Conservation (phyloP, 2,797 vertebrate species). For the Clamator glandarius region DNA sequence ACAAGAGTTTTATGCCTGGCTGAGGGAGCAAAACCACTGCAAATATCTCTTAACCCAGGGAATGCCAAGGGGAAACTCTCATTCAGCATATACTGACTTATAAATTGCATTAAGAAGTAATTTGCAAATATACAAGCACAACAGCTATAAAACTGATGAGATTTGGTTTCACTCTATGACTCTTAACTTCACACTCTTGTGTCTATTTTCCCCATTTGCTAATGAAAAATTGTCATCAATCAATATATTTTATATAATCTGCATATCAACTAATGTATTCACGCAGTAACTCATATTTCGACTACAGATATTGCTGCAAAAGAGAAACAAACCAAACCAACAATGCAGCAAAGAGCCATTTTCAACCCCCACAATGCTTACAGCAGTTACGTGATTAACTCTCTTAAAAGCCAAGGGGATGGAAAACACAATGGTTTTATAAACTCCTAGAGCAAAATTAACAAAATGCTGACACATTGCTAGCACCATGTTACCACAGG, state of each 20-base stretch:
- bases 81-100: not conserved
- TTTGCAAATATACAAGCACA: not conserved
- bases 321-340: not conserved
- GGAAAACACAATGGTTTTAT: not conserved
- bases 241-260: not conserved
- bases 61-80: not conserved
- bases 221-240: not conserved
- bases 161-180: not conserved
- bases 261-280: not conserved
- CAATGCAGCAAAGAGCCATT: accelerated
- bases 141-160: not conserved
- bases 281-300: not conserved
- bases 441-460: not conserved
- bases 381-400: not conserved
- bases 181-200: not conserved
- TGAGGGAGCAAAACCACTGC: not conserved
- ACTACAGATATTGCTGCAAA: not conserved
- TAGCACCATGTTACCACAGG: not conserved
- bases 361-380: not conserved
- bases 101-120: not conserved
- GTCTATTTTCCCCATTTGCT: not conserved
- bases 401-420: not conserved
- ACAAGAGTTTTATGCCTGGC: not conserved
- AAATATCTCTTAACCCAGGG: not conserved
- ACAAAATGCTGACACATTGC: not conserved